These are phyloP conservation scores for Drosophila takahashii DNA, from an alignment of 1,140 invertebrate genomes.

Conservation along the genomic window DNA sequence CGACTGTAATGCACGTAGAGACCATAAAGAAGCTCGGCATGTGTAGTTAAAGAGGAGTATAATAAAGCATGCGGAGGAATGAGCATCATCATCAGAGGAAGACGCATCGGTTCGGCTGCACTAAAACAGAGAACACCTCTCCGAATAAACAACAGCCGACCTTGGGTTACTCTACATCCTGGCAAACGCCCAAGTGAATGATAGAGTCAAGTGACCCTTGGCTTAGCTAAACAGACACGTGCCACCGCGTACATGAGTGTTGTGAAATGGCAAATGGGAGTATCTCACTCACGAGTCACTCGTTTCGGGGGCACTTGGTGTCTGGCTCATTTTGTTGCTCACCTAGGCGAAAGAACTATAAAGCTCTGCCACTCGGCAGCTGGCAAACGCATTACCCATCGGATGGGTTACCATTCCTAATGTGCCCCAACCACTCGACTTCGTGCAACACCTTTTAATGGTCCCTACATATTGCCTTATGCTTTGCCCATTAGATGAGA, in stretches of 20 bases:
- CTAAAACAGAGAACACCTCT: constrained; percentile 20
- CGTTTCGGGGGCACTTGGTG: constrained; percentile 60
- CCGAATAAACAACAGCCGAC: not conserved
- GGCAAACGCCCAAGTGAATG: too few species aligned
- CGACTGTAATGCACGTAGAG: constrained; percentile 57
- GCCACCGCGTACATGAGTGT: constrained; percentile 32
- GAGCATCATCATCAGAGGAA: constrained; percentile 49
- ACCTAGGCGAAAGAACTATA: constrained; percentile 32
- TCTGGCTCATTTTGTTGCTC: constrained; percentile 55
- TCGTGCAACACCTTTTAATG: constrained; percentile 9
- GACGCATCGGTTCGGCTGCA: constrained; percentile 16
- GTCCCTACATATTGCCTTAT: not conserved
- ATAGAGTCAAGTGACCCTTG: constrained; percentile 7
- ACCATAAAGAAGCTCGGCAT: constrained; percentile 63
- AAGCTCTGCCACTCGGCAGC: not conserved
- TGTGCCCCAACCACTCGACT: not conserved
- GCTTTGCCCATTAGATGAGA: not conserved
- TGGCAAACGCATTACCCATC: not conserved
- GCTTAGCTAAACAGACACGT: constrained; percentile 47
- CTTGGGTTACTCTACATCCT: constrained; percentile 4
- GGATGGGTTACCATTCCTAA: not conserved
- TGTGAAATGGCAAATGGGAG: constrained; percentile 15
- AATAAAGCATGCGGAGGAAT: constrained; percentile 65
- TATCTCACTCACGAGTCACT: constrained; percentile 53
- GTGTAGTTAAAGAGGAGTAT: constrained; percentile 53